Conservation (phyloP, 2,113 vertebrate genomes). For the Quiscalus mexicanus region DNA sequence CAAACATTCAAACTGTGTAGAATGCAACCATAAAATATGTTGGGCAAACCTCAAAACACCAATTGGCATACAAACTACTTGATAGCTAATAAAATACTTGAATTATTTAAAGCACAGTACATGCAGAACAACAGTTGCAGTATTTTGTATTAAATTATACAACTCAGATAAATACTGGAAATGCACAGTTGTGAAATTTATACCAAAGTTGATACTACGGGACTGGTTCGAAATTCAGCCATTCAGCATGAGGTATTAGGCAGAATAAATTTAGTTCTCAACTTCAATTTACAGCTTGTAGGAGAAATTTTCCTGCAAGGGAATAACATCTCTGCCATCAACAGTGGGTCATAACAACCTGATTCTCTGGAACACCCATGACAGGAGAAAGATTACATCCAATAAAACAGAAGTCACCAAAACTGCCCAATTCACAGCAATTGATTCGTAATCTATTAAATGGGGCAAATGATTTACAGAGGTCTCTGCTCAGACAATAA, state of each 20-base stretch:
- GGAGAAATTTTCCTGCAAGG: slow-evolving; percentile 6
- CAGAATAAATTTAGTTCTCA: slow-evolving; percentile 51
- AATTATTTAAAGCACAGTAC: not conserved
- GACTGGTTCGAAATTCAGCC: slow-evolving; percentile 21
- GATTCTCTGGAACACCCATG: not conserved
- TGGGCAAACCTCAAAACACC: not conserved
- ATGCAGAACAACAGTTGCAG: not conserved
- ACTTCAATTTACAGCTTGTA: slow-evolving; percentile 41
- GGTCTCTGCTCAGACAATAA: slow-evolving; percentile 3
- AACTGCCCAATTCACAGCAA: not conserved
- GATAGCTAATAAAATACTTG: not conserved
- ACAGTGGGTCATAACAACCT: not conserved
- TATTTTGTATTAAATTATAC: slow-evolving; percentile 21
- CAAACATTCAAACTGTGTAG: not conserved
- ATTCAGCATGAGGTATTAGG: not conserved
- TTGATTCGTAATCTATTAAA: slow-evolving; percentile 44
- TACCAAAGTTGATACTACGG: not conserved
- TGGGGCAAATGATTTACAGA: slow-evolving; percentile 55
- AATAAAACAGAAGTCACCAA: slow-evolving; percentile 48
- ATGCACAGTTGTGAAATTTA: not conserved
- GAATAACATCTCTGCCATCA: slow-evolving; percentile 23
- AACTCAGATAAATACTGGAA: slow-evolving; percentile 14
- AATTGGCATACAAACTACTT: not conserved
- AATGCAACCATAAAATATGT: not conserved
- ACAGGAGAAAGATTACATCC: slow-evolving; percentile 53